Percentiles rank a stretch among this genome's conserved stretches.
Evolutionary conservation across 2,888 invertebrate species (phyloP).

Genomic region (Nymphalis polychloros): DNA sequence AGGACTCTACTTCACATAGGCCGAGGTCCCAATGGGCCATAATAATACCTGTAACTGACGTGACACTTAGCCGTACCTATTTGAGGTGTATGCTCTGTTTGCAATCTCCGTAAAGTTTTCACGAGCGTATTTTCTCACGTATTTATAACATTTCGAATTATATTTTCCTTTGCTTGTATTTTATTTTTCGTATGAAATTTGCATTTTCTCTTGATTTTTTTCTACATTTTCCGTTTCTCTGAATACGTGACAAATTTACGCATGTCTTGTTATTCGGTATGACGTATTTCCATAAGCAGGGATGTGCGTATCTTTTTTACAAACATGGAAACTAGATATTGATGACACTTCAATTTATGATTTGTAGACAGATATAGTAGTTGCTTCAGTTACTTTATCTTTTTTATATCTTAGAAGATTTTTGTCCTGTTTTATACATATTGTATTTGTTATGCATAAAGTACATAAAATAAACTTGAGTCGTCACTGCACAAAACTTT

Average conservation of each 20-base stretch:
- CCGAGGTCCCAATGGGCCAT: too few relatives aligned
- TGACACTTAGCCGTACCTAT: too few relatives aligned
- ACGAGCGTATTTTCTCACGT: conserved; percentile 14
- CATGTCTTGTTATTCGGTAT: conserved; percentile 1
- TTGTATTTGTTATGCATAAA: too few relatives aligned
- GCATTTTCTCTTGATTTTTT: conserved; percentile 10
- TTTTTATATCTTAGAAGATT: too few relatives aligned
- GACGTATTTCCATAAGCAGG: not conserved
- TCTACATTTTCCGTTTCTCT: too few relatives aligned
- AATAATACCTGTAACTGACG: too few relatives aligned
- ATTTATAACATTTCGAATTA: conserved; percentile 9
- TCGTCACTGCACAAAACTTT: too few relatives aligned
- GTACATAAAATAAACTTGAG: too few relatives aligned
- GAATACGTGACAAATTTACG: conserved; percentile 10
- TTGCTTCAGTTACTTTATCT: not conserved
- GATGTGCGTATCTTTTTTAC: not conserved
- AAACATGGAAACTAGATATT: not conserved
- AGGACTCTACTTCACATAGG: too few relatives aligned
- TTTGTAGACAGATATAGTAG: not conserved
- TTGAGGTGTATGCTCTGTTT: too few relatives aligned
- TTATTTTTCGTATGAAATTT: conserved; percentile 8
- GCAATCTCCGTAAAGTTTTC: too few relatives aligned
- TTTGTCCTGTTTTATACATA: too few relatives aligned
- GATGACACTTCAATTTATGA: not conserved
- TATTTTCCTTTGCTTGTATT: conserved; percentile 12